These are phyloP conservation scores for Paedocypris sp. DNA, from an alignment of 2,113 vertebrate genomes.

Conservation along the genomic window DNA sequence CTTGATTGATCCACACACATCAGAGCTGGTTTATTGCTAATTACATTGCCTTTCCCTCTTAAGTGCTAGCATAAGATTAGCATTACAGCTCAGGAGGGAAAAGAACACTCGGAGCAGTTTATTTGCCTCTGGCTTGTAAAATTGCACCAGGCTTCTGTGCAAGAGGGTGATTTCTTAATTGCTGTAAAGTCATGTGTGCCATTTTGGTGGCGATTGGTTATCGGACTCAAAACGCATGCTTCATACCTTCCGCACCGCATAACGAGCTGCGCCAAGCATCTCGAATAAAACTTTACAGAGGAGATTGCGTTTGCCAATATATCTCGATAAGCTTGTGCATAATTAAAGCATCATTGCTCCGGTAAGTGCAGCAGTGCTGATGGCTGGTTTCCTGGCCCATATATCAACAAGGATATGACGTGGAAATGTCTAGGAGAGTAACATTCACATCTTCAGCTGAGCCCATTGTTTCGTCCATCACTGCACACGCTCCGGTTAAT, in stretches of 20 bases:
- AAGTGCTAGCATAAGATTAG: constrained; percentile 25
- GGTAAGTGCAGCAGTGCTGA: background rate
- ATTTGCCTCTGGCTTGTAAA: constrained; percentile 36
- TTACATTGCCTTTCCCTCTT: constrained; percentile 24
- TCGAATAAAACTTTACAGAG: background rate
- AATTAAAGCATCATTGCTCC: constrained; percentile 10
- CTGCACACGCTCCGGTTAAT: constrained; percentile 22
- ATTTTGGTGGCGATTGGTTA: constrained; percentile 10
- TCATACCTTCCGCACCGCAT: background rate
- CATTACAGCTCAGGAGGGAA: constrained; percentile 20
- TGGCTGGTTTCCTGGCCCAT: constrained; percentile 2
- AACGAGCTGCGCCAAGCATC: constrained; percentile 13
- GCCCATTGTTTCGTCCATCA: constrained; percentile 18
- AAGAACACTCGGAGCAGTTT: constrained; percentile 19
- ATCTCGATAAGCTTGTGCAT: constrained; percentile 10
- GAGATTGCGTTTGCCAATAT: background rate
- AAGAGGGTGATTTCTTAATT: constrained; percentile 29
- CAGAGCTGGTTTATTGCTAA: constrained; percentile 38
- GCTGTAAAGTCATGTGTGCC: constrained; percentile 19
- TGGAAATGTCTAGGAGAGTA: constrained; percentile 15
- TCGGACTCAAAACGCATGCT: background rate
- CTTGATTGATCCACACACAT: constrained; percentile 38
- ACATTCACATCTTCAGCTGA: constrained; percentile 20
- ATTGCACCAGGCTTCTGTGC: constrained; percentile 8
- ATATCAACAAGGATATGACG: constrained; percentile 14